Evolutionary conservation across 2,113 vertebrate species (phyloP).

Genomic region (Sinocyclocheilus rhinocerous): DNA sequence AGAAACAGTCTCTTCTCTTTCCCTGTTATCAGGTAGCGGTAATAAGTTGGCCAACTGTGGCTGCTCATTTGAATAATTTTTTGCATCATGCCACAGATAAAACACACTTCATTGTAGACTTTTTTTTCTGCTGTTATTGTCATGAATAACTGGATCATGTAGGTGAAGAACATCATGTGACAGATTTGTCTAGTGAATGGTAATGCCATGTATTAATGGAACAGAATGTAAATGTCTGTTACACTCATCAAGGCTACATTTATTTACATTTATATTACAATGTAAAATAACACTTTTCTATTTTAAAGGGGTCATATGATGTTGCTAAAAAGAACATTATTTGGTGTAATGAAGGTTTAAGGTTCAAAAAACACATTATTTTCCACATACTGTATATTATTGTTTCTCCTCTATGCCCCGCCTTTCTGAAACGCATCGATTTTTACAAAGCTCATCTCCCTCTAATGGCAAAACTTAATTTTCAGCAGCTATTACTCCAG

Average conservation of each 20-base stretch:
- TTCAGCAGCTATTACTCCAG: neutral
- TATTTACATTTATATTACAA: neutral
- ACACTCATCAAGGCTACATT: neutral
- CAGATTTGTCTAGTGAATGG: conserved; percentile 1
- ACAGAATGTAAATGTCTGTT: neutral
- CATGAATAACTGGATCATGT: neutral
- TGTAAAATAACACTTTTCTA: neutral
- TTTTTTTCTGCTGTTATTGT: neutral
- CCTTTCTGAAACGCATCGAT: too few species aligned
- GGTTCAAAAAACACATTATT: too few species aligned
- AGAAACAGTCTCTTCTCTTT: neutral
- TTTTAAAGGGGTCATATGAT: neutral
- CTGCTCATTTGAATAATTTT: conserved; percentile 37
- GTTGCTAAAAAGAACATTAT: too few species aligned
- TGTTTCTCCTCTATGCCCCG: too few species aligned
- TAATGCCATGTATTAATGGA: neutral
- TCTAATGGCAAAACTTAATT: too few species aligned
- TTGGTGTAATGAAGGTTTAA: too few species aligned
- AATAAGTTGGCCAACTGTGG: neutral
- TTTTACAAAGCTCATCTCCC: too few species aligned
- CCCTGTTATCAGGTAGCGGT: neutral
- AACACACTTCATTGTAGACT: neutral
- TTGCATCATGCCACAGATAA: conserved; percentile 7
- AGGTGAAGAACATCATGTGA: neutral
- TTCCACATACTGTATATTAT: too few species aligned